phyloP scores from a whole-genome alignment of 2,113 vertebrate species.

The Lates calcarifer region DNA sequence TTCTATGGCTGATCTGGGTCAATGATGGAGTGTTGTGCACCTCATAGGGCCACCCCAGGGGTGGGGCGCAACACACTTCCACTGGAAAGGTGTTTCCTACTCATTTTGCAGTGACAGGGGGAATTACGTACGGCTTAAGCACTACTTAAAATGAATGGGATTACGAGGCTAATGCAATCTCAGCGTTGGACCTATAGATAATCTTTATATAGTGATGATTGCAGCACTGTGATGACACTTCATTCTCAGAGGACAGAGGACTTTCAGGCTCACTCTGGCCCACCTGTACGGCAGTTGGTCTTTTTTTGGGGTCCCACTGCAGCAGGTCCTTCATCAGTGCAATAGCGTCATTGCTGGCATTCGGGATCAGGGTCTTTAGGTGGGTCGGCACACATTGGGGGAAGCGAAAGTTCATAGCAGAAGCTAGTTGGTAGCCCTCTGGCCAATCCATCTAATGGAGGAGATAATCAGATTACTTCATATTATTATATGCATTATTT shows the following conservation, averaged over 20 bases:
- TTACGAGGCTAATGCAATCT: conserved; percentile 23
- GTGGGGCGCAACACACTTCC: no score
- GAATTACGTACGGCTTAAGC: conserved; percentile 14
- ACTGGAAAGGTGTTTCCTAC: no score
- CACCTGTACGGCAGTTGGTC: conserved; percentile 95
- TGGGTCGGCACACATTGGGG: conserved; percentile 95
- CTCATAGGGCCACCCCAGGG: no score
- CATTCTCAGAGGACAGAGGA: conserved; percentile 8
- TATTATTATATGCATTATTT: neutral
- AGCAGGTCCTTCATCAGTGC: conserved; percentile 92
- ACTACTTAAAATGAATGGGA: conserved; percentile 29
- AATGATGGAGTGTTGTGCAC: no score
- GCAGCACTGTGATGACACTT: conserved; percentile 6
- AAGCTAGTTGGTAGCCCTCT: conserved; percentile 94
- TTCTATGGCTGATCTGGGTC: no score
- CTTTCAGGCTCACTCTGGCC: neutral
- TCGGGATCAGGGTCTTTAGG: conserved; percentile 96
- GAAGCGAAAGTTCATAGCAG: conserved; percentile 97
- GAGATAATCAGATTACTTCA: conserved; percentile 26
- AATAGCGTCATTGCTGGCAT: conserved; percentile 94
- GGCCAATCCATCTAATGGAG: conserved; percentile 91
- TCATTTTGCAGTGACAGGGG: neutral
- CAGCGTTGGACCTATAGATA: conserved; percentile 2
- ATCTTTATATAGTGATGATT: conserved; percentile 3
- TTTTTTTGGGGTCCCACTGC: conserved; percentile 96